Evolutionary conservation across 2,113 vertebrate species (phyloP), one percentile per base, ranked within the genome.

Genomic region (Myotis yumanensis): DNA sequence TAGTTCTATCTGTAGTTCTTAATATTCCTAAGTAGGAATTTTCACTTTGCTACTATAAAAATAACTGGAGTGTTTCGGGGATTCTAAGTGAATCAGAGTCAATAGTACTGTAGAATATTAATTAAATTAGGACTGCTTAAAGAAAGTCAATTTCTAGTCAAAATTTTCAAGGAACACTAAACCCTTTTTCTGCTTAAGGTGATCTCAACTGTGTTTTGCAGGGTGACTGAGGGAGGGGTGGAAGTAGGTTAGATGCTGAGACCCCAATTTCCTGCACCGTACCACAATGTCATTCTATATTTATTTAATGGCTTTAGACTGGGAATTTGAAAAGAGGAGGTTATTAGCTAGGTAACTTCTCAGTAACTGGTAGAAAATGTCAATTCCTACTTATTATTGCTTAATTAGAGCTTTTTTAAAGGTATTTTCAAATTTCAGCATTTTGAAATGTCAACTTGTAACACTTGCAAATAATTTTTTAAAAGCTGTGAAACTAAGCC

Each of bases 341-440:
- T 92, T 96, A 97, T 95, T 84, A 93, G n/a, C 89, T 81, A 16
- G 20, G 32, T 46, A 90, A 90, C 80, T 93, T 86, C 66, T 94
- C 46, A 40, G 51, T 77, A 86, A 95, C 91, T 94, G 62, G 92
- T 95, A 94, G 95, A 88, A 96, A 97, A 97, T 97, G 96, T 96
- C 95, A 97, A 90, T 93, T 93, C 81, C 66, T 43, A 91, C 79
- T 97, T 93, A 97, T 95, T 97, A 83, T 62, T 96, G 90, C 95
- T 97, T 97, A 97, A 97, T 97, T 97, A 96, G 79, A 96, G 96
- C 25, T 92, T 93, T 95, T 86, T 73, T 17, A 76, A 95, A 96
- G 83, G 91, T 96, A 92, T 89, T 97, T 97, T 95, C 96, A 97
- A 95, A 97, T 95, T 97, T 96, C 86, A 97, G 92, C 92, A 95